Conservation (phyloP, 2,888 invertebrate species). For the Scotopteryx bipunctaria region DNA sequence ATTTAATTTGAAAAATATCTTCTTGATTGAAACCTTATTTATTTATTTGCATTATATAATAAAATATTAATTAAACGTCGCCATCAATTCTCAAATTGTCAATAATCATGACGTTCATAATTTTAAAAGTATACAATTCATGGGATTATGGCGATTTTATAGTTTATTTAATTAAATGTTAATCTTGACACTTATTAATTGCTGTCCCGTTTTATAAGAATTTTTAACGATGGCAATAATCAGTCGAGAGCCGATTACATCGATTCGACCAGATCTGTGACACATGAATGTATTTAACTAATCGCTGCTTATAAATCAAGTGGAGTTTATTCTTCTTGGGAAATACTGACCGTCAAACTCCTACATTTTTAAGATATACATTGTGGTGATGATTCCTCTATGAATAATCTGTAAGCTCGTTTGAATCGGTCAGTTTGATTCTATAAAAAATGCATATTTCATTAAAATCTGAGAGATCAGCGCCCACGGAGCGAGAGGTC, state of each 20-base stretch:
- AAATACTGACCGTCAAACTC: conserved; percentile 41
- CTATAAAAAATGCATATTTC: neutral
- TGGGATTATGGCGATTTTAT: conserved; percentile 60
- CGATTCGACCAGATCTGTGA: conserved; percentile 59
- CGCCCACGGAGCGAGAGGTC: conserved; percentile 31
- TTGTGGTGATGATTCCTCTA: conserved; percentile 22
- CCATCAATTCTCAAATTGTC: conserved; percentile 16
- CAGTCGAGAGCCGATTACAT: conserved; percentile 61
- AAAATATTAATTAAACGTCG: conserved; percentile 3
- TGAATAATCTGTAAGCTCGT: conserved; percentile 27
- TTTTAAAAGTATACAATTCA: conserved; percentile 29
- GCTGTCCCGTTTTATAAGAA: conserved; percentile 63
- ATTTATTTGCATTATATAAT: conserved; percentile 20
- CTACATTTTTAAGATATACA: conserved; percentile 33
- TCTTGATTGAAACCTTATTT: neutral
- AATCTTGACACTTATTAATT: conserved; percentile 76
- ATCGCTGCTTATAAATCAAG: conserved; percentile 65
- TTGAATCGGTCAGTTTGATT: conserved; percentile 10
- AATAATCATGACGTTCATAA: neutral
- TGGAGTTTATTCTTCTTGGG: conserved; percentile 44
- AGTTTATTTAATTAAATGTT: conserved; percentile 70
- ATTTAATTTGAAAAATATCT: neutral
- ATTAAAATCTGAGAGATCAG: neutral
- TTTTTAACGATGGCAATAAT: conserved; percentile 66
- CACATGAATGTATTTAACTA: conserved; percentile 66